phyloP scores from a whole-genome alignment of 2,888 invertebrate species.

The Tanypteryx hageni region DNA sequence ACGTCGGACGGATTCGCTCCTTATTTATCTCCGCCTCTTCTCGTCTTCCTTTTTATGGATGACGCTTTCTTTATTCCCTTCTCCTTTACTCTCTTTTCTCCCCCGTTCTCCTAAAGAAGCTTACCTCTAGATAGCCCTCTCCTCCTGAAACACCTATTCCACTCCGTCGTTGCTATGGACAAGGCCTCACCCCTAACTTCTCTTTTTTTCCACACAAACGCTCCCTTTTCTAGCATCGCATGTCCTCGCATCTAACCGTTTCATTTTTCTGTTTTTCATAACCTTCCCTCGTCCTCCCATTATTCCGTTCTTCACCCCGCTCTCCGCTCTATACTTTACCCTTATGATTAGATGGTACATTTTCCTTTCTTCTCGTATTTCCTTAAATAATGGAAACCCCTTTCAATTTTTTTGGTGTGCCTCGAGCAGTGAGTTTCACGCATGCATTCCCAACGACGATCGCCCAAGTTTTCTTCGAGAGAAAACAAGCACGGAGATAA shows the following conservation, averaged over 20 bases:
- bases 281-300: neutral
- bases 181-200: neutral
- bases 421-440: no score
- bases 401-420: no score
- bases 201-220: neutral
- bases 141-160: neutral
- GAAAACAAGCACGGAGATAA: no score
- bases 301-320: neutral
- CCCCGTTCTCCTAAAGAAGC: slow-evolving; percentile 15
- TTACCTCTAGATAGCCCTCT: slow-evolving; percentile 6
- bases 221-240: neutral
- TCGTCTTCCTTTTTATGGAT: neutral
- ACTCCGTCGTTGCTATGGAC: neutral
- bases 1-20: neutral
- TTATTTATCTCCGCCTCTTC: neutral
- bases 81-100: neutral
- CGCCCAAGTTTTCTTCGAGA: no score
- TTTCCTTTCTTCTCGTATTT: no score
- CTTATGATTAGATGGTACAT: no score
- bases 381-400: no score
- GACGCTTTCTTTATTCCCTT: slow-evolving; percentile 21
- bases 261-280: neutral
- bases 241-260: neutral
- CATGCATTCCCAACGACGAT: no score
- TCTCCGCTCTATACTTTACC: no score